These are phyloP conservation scores for Eulithis prunata DNA, from an alignment of 2,888 invertebrate species.

Conservation along the genomic window DNA sequence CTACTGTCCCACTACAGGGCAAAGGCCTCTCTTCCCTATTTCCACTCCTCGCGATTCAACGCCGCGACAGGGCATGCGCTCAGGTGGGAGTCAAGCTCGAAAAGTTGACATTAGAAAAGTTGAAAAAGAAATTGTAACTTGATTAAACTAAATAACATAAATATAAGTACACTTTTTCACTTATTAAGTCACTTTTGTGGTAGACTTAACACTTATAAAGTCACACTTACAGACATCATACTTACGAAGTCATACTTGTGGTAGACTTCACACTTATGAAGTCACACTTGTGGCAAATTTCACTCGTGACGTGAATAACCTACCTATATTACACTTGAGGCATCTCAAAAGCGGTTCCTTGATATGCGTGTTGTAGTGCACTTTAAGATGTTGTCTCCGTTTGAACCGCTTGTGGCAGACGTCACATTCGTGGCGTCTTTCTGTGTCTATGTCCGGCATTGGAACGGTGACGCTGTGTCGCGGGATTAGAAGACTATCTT, in stretches of 20 bases:
- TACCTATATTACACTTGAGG: slow-evolving; percentile 68
- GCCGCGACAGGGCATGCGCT: too few species aligned
- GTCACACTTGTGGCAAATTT: background rate
- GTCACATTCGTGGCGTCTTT: slow-evolving; percentile 67
- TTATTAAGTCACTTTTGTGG: background rate
- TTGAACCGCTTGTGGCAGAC: slow-evolving; percentile 73
- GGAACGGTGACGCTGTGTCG: slow-evolving; percentile 28
- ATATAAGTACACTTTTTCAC: background rate
- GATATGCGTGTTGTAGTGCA: slow-evolving; percentile 68
- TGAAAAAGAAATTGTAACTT: background rate
- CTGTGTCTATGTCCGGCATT: slow-evolving; percentile 30
- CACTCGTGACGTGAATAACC: background rate
- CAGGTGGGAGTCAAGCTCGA: too few species aligned
- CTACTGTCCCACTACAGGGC: too few species aligned
- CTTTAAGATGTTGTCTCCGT: slow-evolving; percentile 72
- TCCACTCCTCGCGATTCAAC: too few species aligned
- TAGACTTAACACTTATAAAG: background rate
- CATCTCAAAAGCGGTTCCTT: slow-evolving; percentile 66
- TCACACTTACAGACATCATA: too few species aligned
- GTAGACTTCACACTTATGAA: background rate
- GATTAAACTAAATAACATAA: background rate
- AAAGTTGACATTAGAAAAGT: too few species aligned
- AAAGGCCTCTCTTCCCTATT: too few species aligned
- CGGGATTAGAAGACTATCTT: slow-evolving; percentile 47
- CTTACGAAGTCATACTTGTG: too few species aligned